Conservation (phyloP, 2,888 invertebrate genomes). For the Coelinius sp. region DNA sequence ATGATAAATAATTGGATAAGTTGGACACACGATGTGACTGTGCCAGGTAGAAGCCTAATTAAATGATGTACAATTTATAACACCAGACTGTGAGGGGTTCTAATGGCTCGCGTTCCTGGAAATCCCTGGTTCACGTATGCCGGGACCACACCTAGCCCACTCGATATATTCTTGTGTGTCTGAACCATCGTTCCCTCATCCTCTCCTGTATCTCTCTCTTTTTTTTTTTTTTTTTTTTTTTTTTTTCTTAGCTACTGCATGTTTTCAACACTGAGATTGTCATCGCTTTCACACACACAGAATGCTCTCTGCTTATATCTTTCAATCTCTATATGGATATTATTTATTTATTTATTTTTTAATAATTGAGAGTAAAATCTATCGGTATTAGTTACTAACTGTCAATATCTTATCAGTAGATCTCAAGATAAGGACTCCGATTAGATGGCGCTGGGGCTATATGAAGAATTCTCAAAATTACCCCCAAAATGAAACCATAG, state of each 20-base stretch:
- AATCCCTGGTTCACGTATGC: constrained; percentile 64
- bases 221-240: constrained; percentile 41
- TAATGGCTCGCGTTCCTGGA: constrained; percentile 71
- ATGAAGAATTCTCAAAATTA: too few relatives aligned
- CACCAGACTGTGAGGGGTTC: constrained; percentile 67
- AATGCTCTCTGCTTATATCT: constrained; percentile 34
- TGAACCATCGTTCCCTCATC: constrained; percentile 25
- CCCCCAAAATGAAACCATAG: too few relatives aligned
- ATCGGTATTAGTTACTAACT: neutral
- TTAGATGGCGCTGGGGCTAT: too few relatives aligned
- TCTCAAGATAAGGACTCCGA: too few relatives aligned
- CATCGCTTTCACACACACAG: constrained; percentile 57
- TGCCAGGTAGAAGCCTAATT: constrained; percentile 62
- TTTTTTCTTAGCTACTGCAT: constrained; percentile 35
- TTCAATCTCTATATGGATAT: constrained; percentile 25
- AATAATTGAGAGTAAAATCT: neutral
- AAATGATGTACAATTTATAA: constrained; percentile 72
- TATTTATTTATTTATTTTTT: neutral
- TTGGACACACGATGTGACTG: constrained; percentile 11
- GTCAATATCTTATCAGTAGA: too few relatives aligned
- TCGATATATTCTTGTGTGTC: constrained; percentile 46
- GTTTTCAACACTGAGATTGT: constrained; percentile 60
- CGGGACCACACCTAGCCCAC: constrained; percentile 69
- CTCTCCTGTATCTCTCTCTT: constrained; percentile 35
- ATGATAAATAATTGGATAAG: constrained; percentile 19